Conservation (phyloP, 2,113 vertebrate genomes). For the Seriola quinqueradiata region DNA sequence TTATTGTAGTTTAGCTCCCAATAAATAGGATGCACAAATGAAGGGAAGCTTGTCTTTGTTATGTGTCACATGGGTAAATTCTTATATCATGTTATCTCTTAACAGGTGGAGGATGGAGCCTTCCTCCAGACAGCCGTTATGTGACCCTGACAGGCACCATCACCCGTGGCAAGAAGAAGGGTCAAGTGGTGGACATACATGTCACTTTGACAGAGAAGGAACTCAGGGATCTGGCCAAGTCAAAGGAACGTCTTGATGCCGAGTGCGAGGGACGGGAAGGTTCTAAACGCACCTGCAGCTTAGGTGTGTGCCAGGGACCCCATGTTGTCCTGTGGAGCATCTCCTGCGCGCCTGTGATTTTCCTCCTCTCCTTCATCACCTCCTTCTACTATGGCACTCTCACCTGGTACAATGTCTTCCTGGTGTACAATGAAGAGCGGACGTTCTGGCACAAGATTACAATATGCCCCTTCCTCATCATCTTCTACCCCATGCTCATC, state of each 20-base stretch:
- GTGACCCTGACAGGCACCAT: conserved; percentile 98
- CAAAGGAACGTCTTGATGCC: conserved; percentile 88
- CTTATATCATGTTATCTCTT: conserved; percentile 12
- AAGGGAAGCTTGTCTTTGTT: not conserved
- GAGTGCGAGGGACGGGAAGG: conserved; percentile 83
- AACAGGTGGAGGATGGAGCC: conserved; percentile 92
- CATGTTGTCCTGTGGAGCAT: conserved; percentile 95
- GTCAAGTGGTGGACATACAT: conserved; percentile 98
- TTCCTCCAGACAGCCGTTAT: conserved; percentile 94
- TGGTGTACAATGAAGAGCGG: conserved; percentile 99
- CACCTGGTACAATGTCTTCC: conserved; percentile 99
- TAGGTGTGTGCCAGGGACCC: conserved; percentile 90
- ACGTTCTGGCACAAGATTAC: conserved; percentile 99
- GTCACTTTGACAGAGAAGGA: conserved; percentile 95
- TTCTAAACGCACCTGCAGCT: conserved; percentile 84
- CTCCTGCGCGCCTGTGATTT: conserved; percentile 93
- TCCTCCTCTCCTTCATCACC: conserved; percentile 94
- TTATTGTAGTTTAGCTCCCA: not conserved
- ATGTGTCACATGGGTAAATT: not conserved
- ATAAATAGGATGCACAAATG: not conserved
- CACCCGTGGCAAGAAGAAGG: conserved; percentile 98
- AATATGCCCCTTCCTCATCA: conserved; percentile 94
- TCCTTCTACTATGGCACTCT: conserved; percentile 99
- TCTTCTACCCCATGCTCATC: conserved; percentile 97
- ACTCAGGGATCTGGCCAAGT: conserved; percentile 92